These are phyloP conservation scores for Sus cebifrons DNA, from an alignment of 2,797 vertebrate genomes.

Conservation along the genomic window DNA sequence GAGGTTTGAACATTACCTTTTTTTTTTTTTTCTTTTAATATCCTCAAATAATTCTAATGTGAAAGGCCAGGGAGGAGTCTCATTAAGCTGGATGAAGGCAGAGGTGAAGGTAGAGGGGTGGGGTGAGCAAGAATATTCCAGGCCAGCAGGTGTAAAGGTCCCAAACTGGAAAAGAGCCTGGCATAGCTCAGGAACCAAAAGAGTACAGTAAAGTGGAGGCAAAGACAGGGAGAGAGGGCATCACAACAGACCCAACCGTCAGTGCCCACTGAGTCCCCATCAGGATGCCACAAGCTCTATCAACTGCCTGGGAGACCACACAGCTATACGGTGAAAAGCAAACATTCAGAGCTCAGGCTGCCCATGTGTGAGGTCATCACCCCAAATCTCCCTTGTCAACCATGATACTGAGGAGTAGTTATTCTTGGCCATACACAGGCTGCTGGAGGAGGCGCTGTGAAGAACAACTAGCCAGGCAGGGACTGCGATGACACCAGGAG, in stretches of 20 bases:
- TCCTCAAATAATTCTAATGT: not conserved
- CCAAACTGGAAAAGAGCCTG: not conserved
- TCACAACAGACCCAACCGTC: not conserved
- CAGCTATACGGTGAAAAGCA: accelerated
- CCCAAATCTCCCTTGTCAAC: not conserved
- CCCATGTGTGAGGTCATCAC: not conserved
- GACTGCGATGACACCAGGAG: not conserved
- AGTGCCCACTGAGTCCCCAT: not conserved
- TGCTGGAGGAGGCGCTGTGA: not conserved
- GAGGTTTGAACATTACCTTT: not conserved
- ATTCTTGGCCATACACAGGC: not conserved
- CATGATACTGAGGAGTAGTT: not conserved
- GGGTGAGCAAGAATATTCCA: not conserved
- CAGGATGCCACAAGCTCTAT: not conserved
- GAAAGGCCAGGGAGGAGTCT: not conserved
- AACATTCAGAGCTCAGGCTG: not conserved
- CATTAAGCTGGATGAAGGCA: not conserved
- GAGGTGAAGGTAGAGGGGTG: not conserved
- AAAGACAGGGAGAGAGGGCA: not conserved
- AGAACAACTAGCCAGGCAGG: not conserved
- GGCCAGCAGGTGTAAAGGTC: not conserved
- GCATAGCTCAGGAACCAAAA: not conserved
- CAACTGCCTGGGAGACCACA: not conserved
- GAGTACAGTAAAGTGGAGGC: not conserved
- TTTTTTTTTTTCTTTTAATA: not conserved